Percentiles rank a stretch among this genome's conserved stretches.
Evolutionary conservation across 53 echinoderm and acorn worm species (phyloP).

Genomic region (Antedon mediterranea): DNA sequence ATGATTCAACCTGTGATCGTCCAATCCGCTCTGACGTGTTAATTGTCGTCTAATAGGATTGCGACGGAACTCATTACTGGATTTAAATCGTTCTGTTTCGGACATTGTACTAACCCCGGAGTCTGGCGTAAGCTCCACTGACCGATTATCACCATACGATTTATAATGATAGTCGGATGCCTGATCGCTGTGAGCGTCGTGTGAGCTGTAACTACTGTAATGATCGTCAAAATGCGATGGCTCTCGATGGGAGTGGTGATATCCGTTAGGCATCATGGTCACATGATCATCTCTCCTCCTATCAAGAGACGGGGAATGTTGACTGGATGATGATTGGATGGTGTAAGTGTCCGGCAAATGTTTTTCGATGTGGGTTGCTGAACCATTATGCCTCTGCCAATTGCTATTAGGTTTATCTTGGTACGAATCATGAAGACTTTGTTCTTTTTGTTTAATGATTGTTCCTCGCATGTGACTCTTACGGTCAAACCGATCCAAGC

Average conservation of each 20-base stretch:
- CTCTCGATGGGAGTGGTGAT: neutral
- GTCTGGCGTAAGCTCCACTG: conserved; percentile 90
- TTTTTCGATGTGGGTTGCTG: neutral
- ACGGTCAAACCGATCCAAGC: conserved; percentile 41
- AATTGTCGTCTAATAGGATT: conserved; percentile 38
- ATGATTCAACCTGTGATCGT: conserved; percentile 31
- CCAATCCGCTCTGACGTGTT: conserved; percentile 54
- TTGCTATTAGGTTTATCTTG: conserved; percentile 36
- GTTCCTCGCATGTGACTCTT: conserved; percentile 81
- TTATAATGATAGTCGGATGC: conserved; percentile 49
- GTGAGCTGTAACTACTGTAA: conserved; percentile 32
- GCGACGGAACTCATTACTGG: conserved; percentile 28
- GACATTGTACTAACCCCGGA: conserved; percentile 97
- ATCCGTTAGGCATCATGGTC: neutral
- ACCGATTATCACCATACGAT: conserved; percentile 37
- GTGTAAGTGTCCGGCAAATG: neutral
- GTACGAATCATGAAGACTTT: conserved; percentile 16
- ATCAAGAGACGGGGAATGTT: neutral
- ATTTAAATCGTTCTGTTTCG: conserved; percentile 19
- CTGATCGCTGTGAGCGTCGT: conserved; percentile 41
- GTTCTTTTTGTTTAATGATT: conserved; percentile 35
- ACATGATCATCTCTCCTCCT: neutral
- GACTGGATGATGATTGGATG: neutral
- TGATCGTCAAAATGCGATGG: neutral
- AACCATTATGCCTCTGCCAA: neutral